These are phyloP conservation scores for Plagiodera versicolora DNA, from an alignment of 2,888 invertebrate species.

Conservation along the genomic window DNA sequence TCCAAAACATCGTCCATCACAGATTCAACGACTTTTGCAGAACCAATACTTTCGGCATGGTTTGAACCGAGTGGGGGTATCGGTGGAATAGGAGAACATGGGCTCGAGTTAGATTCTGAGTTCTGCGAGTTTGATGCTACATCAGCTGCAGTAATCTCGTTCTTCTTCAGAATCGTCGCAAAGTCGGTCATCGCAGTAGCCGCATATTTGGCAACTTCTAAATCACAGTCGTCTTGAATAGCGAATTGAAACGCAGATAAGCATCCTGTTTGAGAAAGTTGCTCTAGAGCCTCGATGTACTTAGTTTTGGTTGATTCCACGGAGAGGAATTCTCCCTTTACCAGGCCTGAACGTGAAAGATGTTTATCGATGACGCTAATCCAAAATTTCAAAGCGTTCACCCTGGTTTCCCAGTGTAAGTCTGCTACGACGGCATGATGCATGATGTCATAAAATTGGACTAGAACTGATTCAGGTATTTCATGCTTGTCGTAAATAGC, in stretches of 20 bases:
- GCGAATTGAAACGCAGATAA: slow-evolving; percentile 69
- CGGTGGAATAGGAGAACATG: no score
- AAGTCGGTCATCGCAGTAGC: slow-evolving; percentile 60
- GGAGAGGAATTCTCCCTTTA: slow-evolving; percentile 79
- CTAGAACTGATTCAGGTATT: slow-evolving; percentile 57
- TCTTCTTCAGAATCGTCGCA: slow-evolving; percentile 59
- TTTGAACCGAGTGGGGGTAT: not conserved
- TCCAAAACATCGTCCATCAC: slow-evolving; percentile 69
- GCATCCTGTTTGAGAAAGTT: slow-evolving; percentile 69
- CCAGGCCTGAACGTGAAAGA: slow-evolving; percentile 77
- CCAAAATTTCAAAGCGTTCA: slow-evolving; percentile 74
- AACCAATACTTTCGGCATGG: not conserved
- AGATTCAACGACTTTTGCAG: not conserved
- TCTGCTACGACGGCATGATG: slow-evolving; percentile 68
- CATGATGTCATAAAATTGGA: slow-evolving; percentile 66
- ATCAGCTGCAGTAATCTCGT: slow-evolving; percentile 55
- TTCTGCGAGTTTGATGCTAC: not conserved
- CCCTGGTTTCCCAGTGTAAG: slow-evolving; percentile 82
- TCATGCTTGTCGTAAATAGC: slow-evolving; percentile 68
- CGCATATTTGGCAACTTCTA: slow-evolving; percentile 69
- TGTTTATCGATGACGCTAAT: slow-evolving; percentile 65
- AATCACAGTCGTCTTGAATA: slow-evolving; percentile 69
- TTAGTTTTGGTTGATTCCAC: slow-evolving; percentile 65
- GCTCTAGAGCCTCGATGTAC: slow-evolving; percentile 66
- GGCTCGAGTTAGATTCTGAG: not conserved